Evolutionary conservation across 2,113 vertebrate species (phyloP).

Genomic region (Pachycephala philippinensis): DNA sequence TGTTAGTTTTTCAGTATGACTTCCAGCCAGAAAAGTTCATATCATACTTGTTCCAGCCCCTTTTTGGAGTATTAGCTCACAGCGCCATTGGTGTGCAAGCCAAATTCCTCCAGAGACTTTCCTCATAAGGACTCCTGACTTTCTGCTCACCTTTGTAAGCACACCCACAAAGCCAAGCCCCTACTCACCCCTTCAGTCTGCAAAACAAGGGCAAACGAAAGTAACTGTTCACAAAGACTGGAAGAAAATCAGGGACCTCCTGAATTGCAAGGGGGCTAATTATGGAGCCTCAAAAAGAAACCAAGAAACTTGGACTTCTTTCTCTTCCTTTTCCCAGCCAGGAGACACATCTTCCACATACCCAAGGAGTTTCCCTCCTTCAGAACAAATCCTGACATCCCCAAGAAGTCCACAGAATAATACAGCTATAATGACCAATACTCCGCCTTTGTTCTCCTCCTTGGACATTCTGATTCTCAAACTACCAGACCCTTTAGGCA

Average conservation of each 20-base stretch:
- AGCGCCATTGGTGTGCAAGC: fast-evolving
- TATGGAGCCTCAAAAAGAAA: not conserved
- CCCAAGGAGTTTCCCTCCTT: not conserved
- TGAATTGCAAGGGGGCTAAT: not conserved
- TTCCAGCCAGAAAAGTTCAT: not conserved
- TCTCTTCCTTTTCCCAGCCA: not conserved
- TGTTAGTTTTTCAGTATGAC: not conserved
- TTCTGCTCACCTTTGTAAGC: not conserved
- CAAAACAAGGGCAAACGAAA: not conserved
- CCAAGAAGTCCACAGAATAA: not conserved
- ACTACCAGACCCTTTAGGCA: slow-evolving; percentile 17
- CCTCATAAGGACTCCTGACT: not conserved
- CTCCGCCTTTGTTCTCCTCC: slow-evolving; percentile 23
- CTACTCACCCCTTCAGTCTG: not conserved
- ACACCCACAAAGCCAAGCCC: not conserved
- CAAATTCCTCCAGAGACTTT: not conserved
- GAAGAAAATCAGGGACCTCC: not conserved
- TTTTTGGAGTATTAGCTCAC: not conserved
- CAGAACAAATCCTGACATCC: not conserved
- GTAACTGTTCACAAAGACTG: not conserved
- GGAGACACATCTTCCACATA: not conserved
- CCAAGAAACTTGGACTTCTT: not conserved
- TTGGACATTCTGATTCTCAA: not conserved
- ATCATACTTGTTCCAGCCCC: not conserved
- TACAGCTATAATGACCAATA: not conserved